Evolutionary conservation across 1,140 invertebrate genomes (phyloP).

Genomic region (Aphis gossypii): DNA sequence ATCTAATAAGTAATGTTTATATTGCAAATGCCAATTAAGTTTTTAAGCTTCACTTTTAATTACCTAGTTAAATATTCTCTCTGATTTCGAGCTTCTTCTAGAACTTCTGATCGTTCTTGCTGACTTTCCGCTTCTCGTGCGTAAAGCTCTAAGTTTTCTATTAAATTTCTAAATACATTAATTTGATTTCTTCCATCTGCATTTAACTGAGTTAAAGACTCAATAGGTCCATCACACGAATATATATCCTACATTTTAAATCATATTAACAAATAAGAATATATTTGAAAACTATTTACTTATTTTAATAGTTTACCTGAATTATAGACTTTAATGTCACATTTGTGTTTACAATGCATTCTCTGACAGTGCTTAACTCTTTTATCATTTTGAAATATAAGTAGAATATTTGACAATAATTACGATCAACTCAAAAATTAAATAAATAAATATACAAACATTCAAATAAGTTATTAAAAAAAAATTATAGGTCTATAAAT

Average conservation of each 20-base stretch:
- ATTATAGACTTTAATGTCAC: constrained; percentile 79
- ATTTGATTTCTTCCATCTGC: constrained; percentile 75
- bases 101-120: constrained; percentile 70
- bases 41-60: background rate
- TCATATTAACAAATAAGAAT: background rate
- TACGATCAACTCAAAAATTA: background rate
- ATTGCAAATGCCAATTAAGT: background rate
- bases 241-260: constrained; percentile 70
- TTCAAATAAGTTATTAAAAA: background rate
- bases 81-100: constrained; percentile 73
- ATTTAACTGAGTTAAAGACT: constrained; percentile 75
- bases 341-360: constrained; percentile 72
- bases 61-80: constrained; percentile 73
- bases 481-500: background rate
- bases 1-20: background rate
- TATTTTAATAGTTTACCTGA: constrained; percentile 69
- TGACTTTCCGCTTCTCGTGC: constrained; percentile 71
- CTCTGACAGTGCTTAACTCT: constrained; percentile 66
- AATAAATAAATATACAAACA: background rate
- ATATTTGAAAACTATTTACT: constrained; percentile 32
- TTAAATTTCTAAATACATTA: constrained; percentile 71
- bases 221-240: constrained; percentile 72
- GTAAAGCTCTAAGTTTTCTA: constrained; percentile 73
- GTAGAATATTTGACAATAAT: no score
- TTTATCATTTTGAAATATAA: constrained; percentile 47